Percentiles rank a stretch among this genome's conserved stretches.
Conservation (phyloP, 2,113 vertebrate species). For the Dicentrarchus labrax region DNA sequence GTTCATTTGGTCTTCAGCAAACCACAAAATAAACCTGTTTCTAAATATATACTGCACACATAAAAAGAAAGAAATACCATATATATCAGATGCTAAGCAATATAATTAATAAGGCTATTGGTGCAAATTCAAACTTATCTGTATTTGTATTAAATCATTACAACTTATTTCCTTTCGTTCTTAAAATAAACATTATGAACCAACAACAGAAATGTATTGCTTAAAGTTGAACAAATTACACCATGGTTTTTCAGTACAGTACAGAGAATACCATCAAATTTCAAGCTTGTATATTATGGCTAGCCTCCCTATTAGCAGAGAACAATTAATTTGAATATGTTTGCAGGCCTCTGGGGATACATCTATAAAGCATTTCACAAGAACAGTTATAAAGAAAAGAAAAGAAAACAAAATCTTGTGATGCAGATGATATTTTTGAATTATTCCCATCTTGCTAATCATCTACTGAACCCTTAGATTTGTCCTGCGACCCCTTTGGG, state of each 20-base stretch:
- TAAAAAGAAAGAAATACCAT: slow-evolving; percentile 15
- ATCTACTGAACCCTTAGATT: not conserved
- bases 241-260: not conserved
- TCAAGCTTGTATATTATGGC: not conserved
- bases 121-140: slow-evolving; percentile 46
- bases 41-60: slow-evolving; percentile 7
- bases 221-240: not conserved
- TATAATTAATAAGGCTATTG: slow-evolving; percentile 62
- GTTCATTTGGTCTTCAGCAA: slow-evolving; percentile 30
- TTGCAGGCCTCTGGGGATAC: too few species aligned
- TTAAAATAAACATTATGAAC: slow-evolving; percentile 29
- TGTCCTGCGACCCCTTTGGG: not conserved
- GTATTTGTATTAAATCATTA: not conserved
- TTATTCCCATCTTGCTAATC: not conserved
- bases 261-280: not conserved
- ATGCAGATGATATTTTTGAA: not conserved
- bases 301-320: not conserved
- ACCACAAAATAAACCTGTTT: slow-evolving; percentile 26
- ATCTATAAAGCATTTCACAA: not conserved
- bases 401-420: too few species aligned
- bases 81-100: slow-evolving; percentile 17
- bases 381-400: not conserved
- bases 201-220: slow-evolving; percentile 18
- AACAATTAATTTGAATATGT: too few species aligned
- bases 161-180: not conserved